Evolutionary conservation across 2,113 vertebrate genomes (phyloP), one percentile per base, ranked within the genome.

Genomic region (Pionites leucogaster): DNA sequence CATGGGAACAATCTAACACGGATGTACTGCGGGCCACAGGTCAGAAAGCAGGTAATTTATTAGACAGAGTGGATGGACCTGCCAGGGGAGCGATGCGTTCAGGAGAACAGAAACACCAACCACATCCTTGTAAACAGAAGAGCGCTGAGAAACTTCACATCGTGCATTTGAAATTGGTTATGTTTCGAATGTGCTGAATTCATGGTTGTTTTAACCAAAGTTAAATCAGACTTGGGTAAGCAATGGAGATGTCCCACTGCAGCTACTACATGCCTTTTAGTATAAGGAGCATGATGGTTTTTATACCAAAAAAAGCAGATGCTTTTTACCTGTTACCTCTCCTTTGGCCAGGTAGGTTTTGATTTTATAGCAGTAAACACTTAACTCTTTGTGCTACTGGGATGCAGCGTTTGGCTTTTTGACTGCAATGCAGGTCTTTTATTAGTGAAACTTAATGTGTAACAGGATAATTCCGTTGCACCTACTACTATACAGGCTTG

Each of bases 341-440:
- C 42, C 23, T 65, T 78, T 74, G 89, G 42, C 70, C 70, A 81
- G 79, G 88, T 55, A 44, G n/a, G 23, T 88, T 93, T 79, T 59
- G 64, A 90, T 95, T 95, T 97, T 97, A 97, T 90, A 86, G 81
- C 96, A 97, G 95, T 95, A 97, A 97, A 65, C 92, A 42, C 28
- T 57, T 88, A 91, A 71, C 83, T 93, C 52, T 84, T 96, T 85
- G 76, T 90, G 60, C 55, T 79, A 69, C 29, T 52, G 92, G 87
- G 95, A 97, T 95, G 83, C 92, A 93, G 72, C 53, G 37, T 84
- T 93, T 93, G 78, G 57, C 94, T 97, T 97, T 96, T 96, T 94
- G 85, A 84, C 91, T 81, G 63, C 64, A 80, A 10, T 68, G 55
- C 60, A 37, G 92, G 60, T 81, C 91, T 76, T 95, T 95, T 94